Evolutionary conservation across 2,888 invertebrate genomes (phyloP).

Genomic region (Zhengitettix transpicula): DNA sequence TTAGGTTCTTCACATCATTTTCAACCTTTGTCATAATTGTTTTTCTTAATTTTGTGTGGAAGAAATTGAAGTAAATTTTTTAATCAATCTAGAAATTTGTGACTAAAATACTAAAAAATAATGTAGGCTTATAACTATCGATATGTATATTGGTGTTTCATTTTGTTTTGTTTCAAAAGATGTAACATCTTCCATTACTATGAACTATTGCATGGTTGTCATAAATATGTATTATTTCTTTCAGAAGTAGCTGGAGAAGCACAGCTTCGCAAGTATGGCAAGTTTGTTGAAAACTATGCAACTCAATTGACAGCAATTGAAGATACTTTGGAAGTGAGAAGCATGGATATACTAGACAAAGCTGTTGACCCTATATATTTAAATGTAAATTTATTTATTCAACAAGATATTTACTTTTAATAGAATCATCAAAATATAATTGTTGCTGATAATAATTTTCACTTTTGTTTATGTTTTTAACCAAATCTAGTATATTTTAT

Average conservation of each 20-base stretch:
- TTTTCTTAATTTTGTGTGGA: too few relatives aligned
- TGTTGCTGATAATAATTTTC: not conserved
- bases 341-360: constrained; percentile 13
- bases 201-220: not conserved
- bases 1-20: too few relatives aligned
- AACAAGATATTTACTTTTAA: not conserved
- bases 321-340: constrained; percentile 18
- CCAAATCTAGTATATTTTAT: too few relatives aligned
- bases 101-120: too few relatives aligned
- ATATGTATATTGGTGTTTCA: too few relatives aligned
- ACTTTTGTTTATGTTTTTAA: too few relatives aligned
- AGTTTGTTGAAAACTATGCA: constrained; percentile 31
- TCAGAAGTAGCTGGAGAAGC: constrained; percentile 32
- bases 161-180: too few relatives aligned
- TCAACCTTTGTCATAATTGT: too few relatives aligned
- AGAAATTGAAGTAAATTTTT: too few relatives aligned
- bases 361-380: constrained; percentile 15
- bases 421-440: not conserved
- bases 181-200: not conserved
- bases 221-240: constrained; percentile 6
- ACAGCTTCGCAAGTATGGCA: constrained; percentile 33
- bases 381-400: constrained; percentile 14
- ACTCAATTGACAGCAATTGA: constrained; percentile 21
- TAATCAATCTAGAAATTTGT: too few relatives aligned
- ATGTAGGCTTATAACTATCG: too few relatives aligned